phyloP scores from a whole-genome alignment of 2,113 vertebrate species.

The Prionailurus viverrinus region DNA sequence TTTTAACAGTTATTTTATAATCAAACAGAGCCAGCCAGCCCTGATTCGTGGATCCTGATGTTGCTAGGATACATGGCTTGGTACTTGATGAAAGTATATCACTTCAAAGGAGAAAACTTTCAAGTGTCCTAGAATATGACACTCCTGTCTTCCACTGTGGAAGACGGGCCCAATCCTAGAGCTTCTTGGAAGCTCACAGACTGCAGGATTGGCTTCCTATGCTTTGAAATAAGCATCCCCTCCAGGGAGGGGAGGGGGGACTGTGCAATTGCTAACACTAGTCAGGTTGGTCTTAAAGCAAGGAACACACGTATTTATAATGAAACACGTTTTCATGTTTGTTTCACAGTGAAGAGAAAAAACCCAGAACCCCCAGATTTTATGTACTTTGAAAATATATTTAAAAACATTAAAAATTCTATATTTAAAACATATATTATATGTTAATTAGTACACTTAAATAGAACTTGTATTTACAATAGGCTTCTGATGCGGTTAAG shows the following conservation, averaged over 20 bases:
- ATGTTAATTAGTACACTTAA: slow-evolving; percentile 93
- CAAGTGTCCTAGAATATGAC: slow-evolving; percentile 75
- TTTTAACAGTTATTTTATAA: slow-evolving; percentile 79
- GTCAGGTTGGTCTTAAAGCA: slow-evolving; percentile 87
- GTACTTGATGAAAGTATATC: slow-evolving; percentile 80
- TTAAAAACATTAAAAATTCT: slow-evolving; percentile 92
- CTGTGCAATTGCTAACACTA: slow-evolving; percentile 86
- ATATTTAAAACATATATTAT: slow-evolving; percentile 94
- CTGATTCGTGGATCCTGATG: slow-evolving; percentile 66
- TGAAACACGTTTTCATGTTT: slow-evolving; percentile 88
- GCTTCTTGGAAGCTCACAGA: slow-evolving; percentile 68
- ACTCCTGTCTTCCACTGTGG: slow-evolving; percentile 71
- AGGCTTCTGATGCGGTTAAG: slow-evolving; percentile 90
- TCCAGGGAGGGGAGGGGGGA: slow-evolving; percentile 77
- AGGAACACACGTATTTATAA: slow-evolving; percentile 89
- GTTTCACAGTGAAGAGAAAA: slow-evolving; percentile 91
- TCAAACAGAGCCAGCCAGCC: slow-evolving; percentile 76
- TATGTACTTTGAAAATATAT: slow-evolving; percentile 92
- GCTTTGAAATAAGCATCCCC: slow-evolving; percentile 83
- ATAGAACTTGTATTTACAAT: slow-evolving; percentile 93
- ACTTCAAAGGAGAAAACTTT: slow-evolving; percentile 77
- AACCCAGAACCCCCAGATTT: slow-evolving; percentile 87
- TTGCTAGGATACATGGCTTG: slow-evolving; percentile 71
- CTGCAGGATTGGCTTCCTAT: slow-evolving; percentile 57
- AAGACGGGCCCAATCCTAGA: slow-evolving; percentile 73